Conservation (phyloP, 2,888 invertebrate species). For the Aspidiotus rigidus region DNA sequence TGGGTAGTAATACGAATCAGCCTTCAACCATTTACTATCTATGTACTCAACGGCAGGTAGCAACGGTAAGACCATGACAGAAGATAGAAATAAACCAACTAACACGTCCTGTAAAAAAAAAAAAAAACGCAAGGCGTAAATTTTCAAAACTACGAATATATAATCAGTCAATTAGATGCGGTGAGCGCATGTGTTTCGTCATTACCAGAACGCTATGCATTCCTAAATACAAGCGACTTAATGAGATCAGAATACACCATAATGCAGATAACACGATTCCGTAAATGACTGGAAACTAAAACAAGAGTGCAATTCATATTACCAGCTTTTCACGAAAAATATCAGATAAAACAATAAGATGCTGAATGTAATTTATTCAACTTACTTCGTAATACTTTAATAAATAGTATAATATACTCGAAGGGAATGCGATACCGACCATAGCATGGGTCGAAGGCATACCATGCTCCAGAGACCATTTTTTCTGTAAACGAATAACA, state of each 20-base stretch:
- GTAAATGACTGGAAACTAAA: constrained; percentile 45
- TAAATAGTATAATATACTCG: constrained; percentile 71
- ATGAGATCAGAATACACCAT: constrained; percentile 66
- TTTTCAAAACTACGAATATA: constrained; percentile 13
- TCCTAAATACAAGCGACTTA: constrained; percentile 79
- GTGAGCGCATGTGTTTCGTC: constrained; percentile 35
- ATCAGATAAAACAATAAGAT: too few relatives aligned
- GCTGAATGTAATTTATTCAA: not conserved
- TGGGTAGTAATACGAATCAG: constrained; percentile 51
- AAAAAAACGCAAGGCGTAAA: constrained; percentile 21
- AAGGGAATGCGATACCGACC: constrained; percentile 80
- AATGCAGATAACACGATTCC: constrained; percentile 44
- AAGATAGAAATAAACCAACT: constrained; percentile 62
- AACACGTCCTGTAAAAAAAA: constrained; percentile 62
- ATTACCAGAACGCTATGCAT: constrained; percentile 85
- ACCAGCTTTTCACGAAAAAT: too few relatives aligned
- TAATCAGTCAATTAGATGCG: not conserved
- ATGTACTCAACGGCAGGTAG: constrained; percentile 65
- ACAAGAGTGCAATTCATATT: constrained; percentile 34
- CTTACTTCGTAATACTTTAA: constrained; percentile 60
- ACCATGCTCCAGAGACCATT: constrained; percentile 86
- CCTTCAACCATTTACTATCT: constrained; percentile 63
- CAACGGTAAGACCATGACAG: constrained; percentile 58
- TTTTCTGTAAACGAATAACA: constrained; percentile 69
- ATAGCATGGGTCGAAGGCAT: constrained; percentile 94